Evolutionary conservation across 2,888 invertebrate species (phyloP).

Genomic region (Trisateles emortualis): DNA sequence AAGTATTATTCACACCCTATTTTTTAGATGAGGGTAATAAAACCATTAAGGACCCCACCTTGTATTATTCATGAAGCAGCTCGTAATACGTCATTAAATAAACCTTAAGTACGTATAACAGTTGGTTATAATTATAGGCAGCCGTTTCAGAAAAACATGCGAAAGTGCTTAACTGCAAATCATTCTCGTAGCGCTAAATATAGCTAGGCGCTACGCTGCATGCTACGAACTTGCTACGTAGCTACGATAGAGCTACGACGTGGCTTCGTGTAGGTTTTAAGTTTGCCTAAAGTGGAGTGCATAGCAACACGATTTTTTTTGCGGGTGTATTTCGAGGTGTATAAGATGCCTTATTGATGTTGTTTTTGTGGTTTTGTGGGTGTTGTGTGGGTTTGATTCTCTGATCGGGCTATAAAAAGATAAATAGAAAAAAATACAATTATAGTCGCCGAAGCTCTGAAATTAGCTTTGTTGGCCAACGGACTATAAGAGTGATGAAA

Average conservation of each 20-base stretch:
- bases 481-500: too few relatives aligned
- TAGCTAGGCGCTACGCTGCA: slow-evolving; percentile 35
- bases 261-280: slow-evolving; percentile 15
- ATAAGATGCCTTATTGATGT: too few relatives aligned
- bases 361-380: not conserved
- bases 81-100: slow-evolving; percentile 20
- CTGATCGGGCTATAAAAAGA: too few relatives aligned
- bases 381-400: too few relatives aligned
- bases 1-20: not conserved
- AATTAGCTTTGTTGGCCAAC: too few relatives aligned
- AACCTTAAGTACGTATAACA: slow-evolving; percentile 10
- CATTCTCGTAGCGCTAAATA: slow-evolving; percentile 34
- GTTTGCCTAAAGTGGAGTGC: slow-evolving; percentile 17
- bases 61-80: slow-evolving; percentile 21
- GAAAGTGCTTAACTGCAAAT: slow-evolving; percentile 34
- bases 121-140: slow-evolving; percentile 18
- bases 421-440: too few relatives aligned
- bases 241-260: slow-evolving; percentile 14
- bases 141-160: slow-evolving; percentile 25
- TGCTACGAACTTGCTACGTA: slow-evolving; percentile 35
- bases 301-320: too few relatives aligned
- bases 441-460: too few relatives aligned
- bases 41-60: not conserved
- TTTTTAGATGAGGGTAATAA: not conserved
- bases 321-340: too few relatives aligned